phyloP scores from a whole-genome alignment of 2,888 invertebrate genomes.

The Conchocele bisecta region DNA sequence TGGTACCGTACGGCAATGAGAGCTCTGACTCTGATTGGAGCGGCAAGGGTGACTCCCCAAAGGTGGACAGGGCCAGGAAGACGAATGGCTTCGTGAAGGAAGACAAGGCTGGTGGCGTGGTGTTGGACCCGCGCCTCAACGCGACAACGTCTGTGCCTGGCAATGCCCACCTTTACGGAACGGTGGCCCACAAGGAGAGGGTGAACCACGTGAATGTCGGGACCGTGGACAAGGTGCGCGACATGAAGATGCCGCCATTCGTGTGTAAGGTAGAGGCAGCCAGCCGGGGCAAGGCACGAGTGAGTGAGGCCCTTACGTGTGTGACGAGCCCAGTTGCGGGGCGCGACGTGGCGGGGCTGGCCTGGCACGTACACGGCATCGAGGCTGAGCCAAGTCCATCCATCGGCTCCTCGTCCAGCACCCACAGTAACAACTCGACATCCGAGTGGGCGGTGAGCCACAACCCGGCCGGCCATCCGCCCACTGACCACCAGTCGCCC shows the following conservation, averaged over 20 bases:
- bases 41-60: slow-evolving; percentile 9
- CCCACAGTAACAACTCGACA: slow-evolving; percentile 80
- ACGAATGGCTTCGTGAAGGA: slow-evolving; percentile 1
- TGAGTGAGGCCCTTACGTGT: slow-evolving; percentile 42
- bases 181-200: too few species aligned
- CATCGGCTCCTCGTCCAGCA: slow-evolving; percentile 77
- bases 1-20: slow-evolving; percentile 82
- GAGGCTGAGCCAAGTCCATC: slow-evolving; percentile 77
- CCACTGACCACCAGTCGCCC: slow-evolving; percentile 51
- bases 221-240: slow-evolving; percentile 23
- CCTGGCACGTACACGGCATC: slow-evolving; percentile 79
- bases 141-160: slow-evolving; percentile 77
- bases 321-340: slow-evolving; percentile 26
- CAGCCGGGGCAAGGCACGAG: too few species aligned
- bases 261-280: neutral
- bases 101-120: slow-evolving; percentile 39
- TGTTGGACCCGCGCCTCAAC: slow-evolving; percentile 72
- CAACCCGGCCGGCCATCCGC: slow-evolving; percentile 30
- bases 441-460: slow-evolving; percentile 80
- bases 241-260: slow-evolving; percentile 16
- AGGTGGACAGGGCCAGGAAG: neutral
- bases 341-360: slow-evolving; percentile 55
- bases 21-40: slow-evolving; percentile 72
- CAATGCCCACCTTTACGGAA: slow-evolving; percentile 66
- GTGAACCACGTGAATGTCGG: too few species aligned